phyloP scores from a whole-genome alignment of 64 coral and sea anemone species.

The Platygyra sinensis region DNA sequence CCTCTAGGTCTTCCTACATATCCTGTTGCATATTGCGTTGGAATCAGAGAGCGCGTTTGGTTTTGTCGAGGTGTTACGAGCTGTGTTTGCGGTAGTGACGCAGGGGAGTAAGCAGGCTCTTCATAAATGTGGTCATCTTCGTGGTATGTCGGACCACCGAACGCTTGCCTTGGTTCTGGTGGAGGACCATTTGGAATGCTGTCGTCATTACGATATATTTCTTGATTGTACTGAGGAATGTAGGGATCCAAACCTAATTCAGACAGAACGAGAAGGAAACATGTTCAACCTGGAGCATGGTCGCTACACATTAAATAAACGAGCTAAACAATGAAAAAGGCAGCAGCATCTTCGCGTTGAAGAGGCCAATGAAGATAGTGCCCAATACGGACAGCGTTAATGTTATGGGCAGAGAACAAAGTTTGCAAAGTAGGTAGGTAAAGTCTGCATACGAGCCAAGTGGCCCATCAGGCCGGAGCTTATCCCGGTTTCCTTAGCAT shows the following conservation, averaged over 20 bases:
- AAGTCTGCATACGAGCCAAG: too few species aligned
- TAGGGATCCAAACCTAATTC: slow-evolving; percentile 37
- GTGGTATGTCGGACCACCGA: slow-evolving; percentile 8
- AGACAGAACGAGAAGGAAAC: neutral
- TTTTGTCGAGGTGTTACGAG: slow-evolving; percentile 7
- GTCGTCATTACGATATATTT: neutral
- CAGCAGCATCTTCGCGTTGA: too few species aligned
- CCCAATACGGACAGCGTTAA: too few species aligned
- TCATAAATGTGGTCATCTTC: slow-evolving; percentile 48
- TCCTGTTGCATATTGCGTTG: slow-evolving; percentile 20
- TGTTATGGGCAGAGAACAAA: too few species aligned
- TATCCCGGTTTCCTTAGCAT: too few species aligned
- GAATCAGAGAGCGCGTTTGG: slow-evolving; percentile 12
- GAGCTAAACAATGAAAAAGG: too few species aligned
- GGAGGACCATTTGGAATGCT: neutral
- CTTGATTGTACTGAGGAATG: slow-evolving; percentile 3
- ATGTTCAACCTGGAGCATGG: too few species aligned
- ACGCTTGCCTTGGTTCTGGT: neutral
- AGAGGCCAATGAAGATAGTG: too few species aligned
- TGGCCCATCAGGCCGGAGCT: too few species aligned
- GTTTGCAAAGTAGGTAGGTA: too few species aligned
- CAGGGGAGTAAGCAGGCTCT: slow-evolving; percentile 34
- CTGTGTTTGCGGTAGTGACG: slow-evolving; percentile 29
- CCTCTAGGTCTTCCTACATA: slow-evolving; percentile 23
- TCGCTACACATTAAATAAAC: too few species aligned